phyloP scores from a whole-genome alignment of 2,797 vertebrate species.

The Hephaestus fuliginosus region DNA sequence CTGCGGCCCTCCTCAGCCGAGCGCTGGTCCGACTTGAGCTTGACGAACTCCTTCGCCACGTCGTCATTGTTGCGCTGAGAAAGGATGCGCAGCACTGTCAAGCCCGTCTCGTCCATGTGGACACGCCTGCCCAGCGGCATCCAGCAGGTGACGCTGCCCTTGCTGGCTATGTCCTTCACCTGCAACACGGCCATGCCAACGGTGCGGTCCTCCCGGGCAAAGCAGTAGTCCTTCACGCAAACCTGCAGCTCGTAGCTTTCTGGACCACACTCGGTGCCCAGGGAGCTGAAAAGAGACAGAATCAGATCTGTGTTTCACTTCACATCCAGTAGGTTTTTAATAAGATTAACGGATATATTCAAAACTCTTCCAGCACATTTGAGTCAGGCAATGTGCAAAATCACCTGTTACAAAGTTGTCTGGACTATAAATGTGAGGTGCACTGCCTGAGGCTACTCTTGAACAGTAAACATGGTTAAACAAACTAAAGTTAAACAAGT shows the following conservation, averaged over 20 bases:
- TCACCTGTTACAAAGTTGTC: neutral
- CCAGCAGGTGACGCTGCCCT: conserved; percentile 87
- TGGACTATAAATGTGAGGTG: no score
- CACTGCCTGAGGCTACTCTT: no score
- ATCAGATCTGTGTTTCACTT: neutral
- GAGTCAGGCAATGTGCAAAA: neutral
- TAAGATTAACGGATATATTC: neutral
- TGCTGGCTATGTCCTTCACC: conserved; percentile 91
- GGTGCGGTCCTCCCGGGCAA: conserved; percentile 95
- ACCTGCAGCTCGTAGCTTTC: conserved; percentile 98
- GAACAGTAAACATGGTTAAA: neutral
- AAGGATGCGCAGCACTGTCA: conserved; percentile 97
- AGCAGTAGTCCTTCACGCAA: conserved; percentile 99
- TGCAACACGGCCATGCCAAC: conserved; percentile 95
- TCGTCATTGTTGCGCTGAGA: conserved; percentile 98
- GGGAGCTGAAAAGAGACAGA: conserved; percentile 83
- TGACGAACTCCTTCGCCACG: conserved; percentile 98
- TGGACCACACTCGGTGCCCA: conserved; percentile 92
- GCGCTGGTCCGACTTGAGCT: conserved; percentile 97
- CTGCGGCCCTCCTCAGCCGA: conserved; percentile 93
- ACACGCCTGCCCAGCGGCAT: conserved; percentile 91
- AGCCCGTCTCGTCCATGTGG: conserved; percentile 98
- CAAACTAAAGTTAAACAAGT: neutral
- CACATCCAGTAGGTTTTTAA: neutral
- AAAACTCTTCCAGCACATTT: neutral